Percentiles rank a stretch among this genome's conserved stretches.
Conservation (phyloP, 2,888 invertebrate genomes). For the Meloe dianella region DNA sequence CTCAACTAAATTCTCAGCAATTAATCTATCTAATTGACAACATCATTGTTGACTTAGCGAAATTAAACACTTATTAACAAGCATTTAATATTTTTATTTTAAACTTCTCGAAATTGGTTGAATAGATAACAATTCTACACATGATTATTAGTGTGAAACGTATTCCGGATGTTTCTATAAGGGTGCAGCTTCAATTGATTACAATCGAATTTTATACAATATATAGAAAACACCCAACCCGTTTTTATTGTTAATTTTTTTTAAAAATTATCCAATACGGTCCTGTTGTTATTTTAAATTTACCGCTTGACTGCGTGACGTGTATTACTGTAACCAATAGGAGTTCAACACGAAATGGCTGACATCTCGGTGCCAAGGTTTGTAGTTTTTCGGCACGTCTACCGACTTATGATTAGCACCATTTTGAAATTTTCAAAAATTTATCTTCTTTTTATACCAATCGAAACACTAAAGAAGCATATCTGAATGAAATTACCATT, state of each 20-base stretch:
- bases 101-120: neutral
- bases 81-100: neutral
- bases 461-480: too few relatives aligned
- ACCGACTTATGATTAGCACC: neutral
- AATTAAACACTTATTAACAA: slow-evolving; percentile 5
- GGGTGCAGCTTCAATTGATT: slow-evolving; percentile 20
- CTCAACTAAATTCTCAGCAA: slow-evolving; percentile 2
- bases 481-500: too few relatives aligned
- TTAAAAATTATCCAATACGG: neutral
- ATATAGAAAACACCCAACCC: neutral
- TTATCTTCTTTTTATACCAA: too few relatives aligned
- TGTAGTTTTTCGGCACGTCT: neutral
- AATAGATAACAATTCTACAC: slow-evolving; percentile 11
- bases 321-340: neutral
- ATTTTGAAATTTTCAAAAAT: too few relatives aligned
- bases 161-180: slow-evolving; percentile 7
- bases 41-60: slow-evolving; percentile 10
- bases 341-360: neutral
- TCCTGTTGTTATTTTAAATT: slow-evolving; percentile 2
- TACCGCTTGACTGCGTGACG: neutral
- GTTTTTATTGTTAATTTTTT: neutral
- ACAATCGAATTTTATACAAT: neutral
- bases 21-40: slow-evolving; percentile 6
- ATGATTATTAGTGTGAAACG: slow-evolving; percentile 23
- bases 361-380: neutral